Base-by-base conservation (phyloP, 2,113 vertebrate genomes). In the Zosterops lateralis region DNA sequence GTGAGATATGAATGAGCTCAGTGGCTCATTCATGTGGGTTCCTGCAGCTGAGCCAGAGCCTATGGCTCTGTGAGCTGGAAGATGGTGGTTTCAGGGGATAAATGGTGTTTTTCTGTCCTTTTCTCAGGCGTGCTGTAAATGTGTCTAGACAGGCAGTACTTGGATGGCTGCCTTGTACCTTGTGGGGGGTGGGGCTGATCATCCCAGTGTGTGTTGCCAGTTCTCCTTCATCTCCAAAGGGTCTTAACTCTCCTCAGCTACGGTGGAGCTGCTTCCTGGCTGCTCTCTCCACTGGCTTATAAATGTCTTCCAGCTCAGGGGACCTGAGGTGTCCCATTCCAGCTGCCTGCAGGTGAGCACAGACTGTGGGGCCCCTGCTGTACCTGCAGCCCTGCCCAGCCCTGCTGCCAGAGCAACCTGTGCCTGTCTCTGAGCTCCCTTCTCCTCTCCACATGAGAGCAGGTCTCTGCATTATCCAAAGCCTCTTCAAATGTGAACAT, bases 91-190 rank as follows among this genome's bases (percentile, higher is more conserved):
- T 51, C 48, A 77, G 47, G 68, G 54, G 42, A 83, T 73, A 89
- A 92, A 71, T 4, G 18, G 34, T 56, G 36, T 4, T 84, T 91
- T 92, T 75, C 70, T 57, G 70, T 68, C 93, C 61, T 17, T 89
- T 93, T 89, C 93, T 95, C 89, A 87, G 77, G 84, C 6, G 1
- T 75, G 89, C 89, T 87, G 61, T 91, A 67, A 87, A 91, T 64
- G 48, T 0, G 81, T 95, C 96, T 91, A 91, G 89, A 95, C 74
- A 91, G 77, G 57, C 73, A 67, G 77, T 13, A 24, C 78, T 89
- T 89, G 90, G 67, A 82, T 73, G 78, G 28, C 82, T 87, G 92
- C 82, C 87, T 89, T 36, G 16, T 76, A 64, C 70, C 61, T 75
- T 57, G 40, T 0, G 1, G 48, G 48, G 11, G 20, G 12, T 61